phyloP scores from a whole-genome alignment of 2,888 invertebrate species.

The Flexamia atlantica region DNA sequence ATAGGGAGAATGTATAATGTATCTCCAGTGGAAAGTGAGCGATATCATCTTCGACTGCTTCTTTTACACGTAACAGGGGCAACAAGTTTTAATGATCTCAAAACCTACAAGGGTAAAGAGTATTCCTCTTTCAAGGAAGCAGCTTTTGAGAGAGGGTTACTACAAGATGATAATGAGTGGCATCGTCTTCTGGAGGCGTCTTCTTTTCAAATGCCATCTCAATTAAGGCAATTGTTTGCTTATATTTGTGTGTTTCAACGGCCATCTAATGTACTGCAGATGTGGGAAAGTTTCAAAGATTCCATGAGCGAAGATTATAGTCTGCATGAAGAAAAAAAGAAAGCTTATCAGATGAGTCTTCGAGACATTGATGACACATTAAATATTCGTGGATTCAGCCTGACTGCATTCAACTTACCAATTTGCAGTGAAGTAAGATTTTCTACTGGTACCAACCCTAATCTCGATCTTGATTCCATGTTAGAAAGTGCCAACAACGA shows the following conservation, averaged over 20 bases:
- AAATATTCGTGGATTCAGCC: background rate
- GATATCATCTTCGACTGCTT: slow-evolving; percentile 61
- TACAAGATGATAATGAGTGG: slow-evolving; percentile 63
- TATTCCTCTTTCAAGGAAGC: slow-evolving; percentile 37
- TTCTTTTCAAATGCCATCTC: slow-evolving; percentile 68
- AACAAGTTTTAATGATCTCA: slow-evolving; percentile 51
- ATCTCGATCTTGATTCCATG: slow-evolving; percentile 5
- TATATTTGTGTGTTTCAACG: slow-evolving; percentile 70
- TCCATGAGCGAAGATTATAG: background rate
- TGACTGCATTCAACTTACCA: background rate
- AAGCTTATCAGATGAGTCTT: background rate
- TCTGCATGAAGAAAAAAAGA: background rate
- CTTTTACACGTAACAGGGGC: slow-evolving; percentile 53
- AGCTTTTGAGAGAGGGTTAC: slow-evolving; percentile 47
- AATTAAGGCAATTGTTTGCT: slow-evolving; percentile 72
- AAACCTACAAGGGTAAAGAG: slow-evolving; percentile 13
- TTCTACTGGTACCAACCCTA: background rate
- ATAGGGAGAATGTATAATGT: slow-evolving; percentile 63
- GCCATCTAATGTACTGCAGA: slow-evolving; percentile 66
- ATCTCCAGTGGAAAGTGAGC: slow-evolving; percentile 43
- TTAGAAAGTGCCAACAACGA: slow-evolving; percentile 5
- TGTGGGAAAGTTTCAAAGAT: slow-evolving; percentile 16
- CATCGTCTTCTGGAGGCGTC: slow-evolving; percentile 69
- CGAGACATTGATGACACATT: background rate
- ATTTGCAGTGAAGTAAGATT: background rate